Evolutionary conservation across 30 jellyfish, hydroid and myxozoan species (phyloP).

Genomic region (Aurelia sp.): DNA sequence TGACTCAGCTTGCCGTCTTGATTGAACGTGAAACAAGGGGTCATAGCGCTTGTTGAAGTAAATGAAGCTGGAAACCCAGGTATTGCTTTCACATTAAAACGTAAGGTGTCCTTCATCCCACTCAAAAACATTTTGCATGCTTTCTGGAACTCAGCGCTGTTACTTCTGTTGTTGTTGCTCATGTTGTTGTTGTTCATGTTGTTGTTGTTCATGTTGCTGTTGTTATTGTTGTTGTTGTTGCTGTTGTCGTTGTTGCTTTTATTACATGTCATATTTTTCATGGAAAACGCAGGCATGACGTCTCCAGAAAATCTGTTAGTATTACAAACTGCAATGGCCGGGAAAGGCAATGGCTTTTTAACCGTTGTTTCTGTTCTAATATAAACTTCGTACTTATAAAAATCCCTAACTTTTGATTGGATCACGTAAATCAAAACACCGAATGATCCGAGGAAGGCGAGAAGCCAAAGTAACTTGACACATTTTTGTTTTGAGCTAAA

Average conservation of each 20-base stretch:
- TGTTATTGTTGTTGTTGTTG: not conserved
- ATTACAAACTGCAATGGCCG: constrained; percentile 48
- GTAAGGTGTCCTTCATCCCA: constrained; percentile 39
- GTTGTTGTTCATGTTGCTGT: not conserved
- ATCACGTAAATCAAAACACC: not conserved
- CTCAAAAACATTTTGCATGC: constrained; percentile 55
- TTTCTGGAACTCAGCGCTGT: constrained; percentile 20
- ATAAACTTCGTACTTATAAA: constrained; percentile 27
- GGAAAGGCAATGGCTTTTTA: constrained; percentile 43
- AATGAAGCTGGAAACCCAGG: constrained; percentile 26
- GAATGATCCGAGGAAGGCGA: constrained; percentile 8
- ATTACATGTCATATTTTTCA: constrained; percentile 13
- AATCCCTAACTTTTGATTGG: not conserved
- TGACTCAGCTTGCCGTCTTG: constrained; percentile 26
- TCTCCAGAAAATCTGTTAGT: constrained; percentile 21
- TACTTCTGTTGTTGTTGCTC: not conserved
- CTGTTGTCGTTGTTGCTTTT: not conserved
- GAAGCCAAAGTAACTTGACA: constrained; percentile 24
- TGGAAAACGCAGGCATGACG: not conserved
- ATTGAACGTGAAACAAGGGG: constrained; percentile 53
- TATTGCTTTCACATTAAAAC: constrained; percentile 16
- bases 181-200: not conserved
- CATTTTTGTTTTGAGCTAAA: not conserved
- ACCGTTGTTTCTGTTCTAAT: constrained; percentile 16
- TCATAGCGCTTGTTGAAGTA: not conserved